phyloP scores from a whole-genome alignment of 2,113 vertebrate species.

The Myiopsitta monachus region DNA sequence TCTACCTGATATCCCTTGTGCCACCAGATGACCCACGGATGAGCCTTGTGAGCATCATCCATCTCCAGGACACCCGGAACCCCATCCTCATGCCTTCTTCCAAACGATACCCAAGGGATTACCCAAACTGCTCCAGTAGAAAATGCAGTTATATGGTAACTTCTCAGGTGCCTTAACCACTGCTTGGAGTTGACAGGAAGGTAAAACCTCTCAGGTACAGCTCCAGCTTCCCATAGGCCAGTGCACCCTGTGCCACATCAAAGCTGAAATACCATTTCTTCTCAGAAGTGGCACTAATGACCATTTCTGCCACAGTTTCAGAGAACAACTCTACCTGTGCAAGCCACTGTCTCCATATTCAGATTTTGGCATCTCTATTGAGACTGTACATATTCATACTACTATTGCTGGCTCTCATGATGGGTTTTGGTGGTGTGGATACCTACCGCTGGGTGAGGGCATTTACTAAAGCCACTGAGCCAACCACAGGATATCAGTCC shows the following conservation, averaged over 20 bases:
- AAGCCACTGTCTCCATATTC: background rate
- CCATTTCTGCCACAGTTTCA: background rate
- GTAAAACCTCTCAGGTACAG: background rate
- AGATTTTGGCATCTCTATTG: background rate
- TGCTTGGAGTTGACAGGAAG: background rate
- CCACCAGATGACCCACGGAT: background rate
- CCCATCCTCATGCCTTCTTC: background rate
- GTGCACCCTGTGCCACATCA: fast-evolving
- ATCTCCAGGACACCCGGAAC: background rate
- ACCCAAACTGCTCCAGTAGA: background rate
- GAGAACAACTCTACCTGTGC: background rate
- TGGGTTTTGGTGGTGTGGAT: background rate
- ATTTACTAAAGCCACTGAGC: background rate
- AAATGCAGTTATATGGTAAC: background rate
- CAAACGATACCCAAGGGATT: background rate
- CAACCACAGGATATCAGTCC: background rate
- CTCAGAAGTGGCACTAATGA: background rate
- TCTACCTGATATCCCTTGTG: background rate
- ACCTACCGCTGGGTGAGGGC: background rate
- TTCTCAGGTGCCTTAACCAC: background rate
- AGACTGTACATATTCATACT: background rate
- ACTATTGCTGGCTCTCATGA: background rate
- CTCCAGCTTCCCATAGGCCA: background rate
- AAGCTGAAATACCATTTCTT: background rate
- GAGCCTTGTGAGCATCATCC: background rate